Evolutionary conservation across 2,888 invertebrate genomes (phyloP), one percentile per base, ranked within the genome.

Genomic region (Cantharis flavilabris): DNA sequence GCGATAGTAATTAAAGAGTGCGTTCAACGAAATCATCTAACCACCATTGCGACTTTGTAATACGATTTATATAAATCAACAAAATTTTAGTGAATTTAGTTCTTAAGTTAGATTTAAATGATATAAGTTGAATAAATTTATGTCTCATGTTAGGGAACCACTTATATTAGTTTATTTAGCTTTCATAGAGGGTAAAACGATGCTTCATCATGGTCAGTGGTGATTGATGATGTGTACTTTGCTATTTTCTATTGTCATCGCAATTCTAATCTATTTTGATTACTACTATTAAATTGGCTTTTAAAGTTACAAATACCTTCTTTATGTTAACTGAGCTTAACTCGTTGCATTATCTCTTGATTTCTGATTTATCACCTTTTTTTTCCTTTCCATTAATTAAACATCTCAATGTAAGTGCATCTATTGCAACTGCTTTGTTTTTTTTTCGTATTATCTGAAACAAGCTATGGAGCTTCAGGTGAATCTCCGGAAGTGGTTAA

Each of bases 401-500:
- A 49, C n/a, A 49, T 49, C n/a, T 49, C 9, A n/a, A 7, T 49
- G n/a, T 2, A 49, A 49, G 49, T 49, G 49, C 49, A 49, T n/a
- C 49, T n/a, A 49, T n/a, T 49, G n/a, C 49, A 49, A 49, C 49
- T 49, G n/a, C 49, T 49, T 67, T 67, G 65, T 67, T 67, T 20
- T 65, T 26, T 23, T 65, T 26, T 67, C 9, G 5, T 26, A 23
- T 67, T 26, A 67, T 67, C 23, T 7, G 26, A 67, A 26, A 67
- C 65, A 67, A 67, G 23, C 65, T 9, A 80, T 75, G 30, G 80
- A 82, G 83, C 82, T 83, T 79, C 83, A 84, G 84, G 84, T 84
- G 84, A 84, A 84, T 84, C 83, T 82, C 82, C 83, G 82, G 83
- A 84, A 85, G 84, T 84, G 83, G 83, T 84, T 84, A 85, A 85